Evolutionary conservation across 1,140 invertebrate genomes (phyloP), one percentile per base, ranked within the genome.

Genomic region (Sipha flava): DNA sequence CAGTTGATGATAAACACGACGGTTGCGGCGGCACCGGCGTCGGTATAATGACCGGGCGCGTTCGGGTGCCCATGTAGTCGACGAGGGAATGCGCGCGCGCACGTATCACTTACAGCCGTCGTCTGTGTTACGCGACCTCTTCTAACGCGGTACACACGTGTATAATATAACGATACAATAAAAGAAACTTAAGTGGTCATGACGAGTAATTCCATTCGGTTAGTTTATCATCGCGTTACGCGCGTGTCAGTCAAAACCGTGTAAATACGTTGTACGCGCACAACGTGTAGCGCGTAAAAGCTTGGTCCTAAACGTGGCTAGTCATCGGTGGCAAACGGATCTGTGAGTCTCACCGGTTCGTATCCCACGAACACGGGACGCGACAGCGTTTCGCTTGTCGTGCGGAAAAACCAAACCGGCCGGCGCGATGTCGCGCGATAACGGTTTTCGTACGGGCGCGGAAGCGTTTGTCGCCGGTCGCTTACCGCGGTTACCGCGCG

Each of bases 181-280:
- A 72, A 18, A 57, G 57, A 40, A 54, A 40, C n/a, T 7, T 21
- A 23, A 49, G 34, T 52, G 45, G 47, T 75, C 57, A 43, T 57
- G 72, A 75, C 31, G 40, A 75, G 72, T 54, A 75, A 43, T 75
- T 37, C 52, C 57, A 75, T 75, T 75, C 52, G 26, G 72, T 75
- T 75, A 57, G 72, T 75, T 75, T 75, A 75, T 75, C 57, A 49
- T 75, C 72, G 72, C 40, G 52, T 57, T 75, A 75, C n/a, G 52
- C 21, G 40, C 16, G 47, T 9, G 52, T 57, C 72, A 75, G 31
- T 57, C 72, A 57, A 57, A 75, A 54, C 3, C 34, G 34, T 37
- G 26, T 21, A 29, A 23, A 73, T n/a, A 37, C 5, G 21, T 21
- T 29, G 18, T 57, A 29, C n/a, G 7, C 10, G 12, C 29, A 43